These are phyloP conservation scores for Microctenopoma stevenorrisi DNA, from an alignment of 2,797 vertebrate species.

Conservation along the genomic window DNA sequence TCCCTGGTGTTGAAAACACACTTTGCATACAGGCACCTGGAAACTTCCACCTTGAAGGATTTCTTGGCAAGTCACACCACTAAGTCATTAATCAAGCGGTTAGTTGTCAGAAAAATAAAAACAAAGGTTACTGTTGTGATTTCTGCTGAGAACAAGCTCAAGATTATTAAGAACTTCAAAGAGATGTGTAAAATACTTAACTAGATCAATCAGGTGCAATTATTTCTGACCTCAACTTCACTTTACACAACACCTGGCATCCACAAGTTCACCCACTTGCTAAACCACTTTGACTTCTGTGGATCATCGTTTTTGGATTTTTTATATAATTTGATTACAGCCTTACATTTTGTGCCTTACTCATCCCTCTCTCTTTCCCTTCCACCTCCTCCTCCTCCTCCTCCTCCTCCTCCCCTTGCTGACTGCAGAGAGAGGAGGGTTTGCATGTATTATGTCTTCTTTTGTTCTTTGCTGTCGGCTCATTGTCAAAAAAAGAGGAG, in stretches of 20 bases:
- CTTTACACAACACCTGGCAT: background rate
- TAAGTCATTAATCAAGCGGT: too few species aligned
- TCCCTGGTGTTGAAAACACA: too few species aligned
- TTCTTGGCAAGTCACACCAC: too few species aligned
- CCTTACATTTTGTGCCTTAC: slow-evolving; percentile 43
- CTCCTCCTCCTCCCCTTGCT: slow-evolving; percentile 50
- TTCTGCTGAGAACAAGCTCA: background rate
- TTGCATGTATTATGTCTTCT: slow-evolving; percentile 71
- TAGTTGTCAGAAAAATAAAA: background rate
- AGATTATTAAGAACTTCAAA: background rate
- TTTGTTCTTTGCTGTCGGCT: slow-evolving; percentile 70
- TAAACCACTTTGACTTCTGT: background rate
- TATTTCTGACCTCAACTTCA: background rate
- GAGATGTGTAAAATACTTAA: background rate
- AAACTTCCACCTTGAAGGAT: too few species aligned
- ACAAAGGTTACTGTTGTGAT: background rate
- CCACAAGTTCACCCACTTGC: background rate
- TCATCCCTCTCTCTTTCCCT: slow-evolving; percentile 48
- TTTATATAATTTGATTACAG: slow-evolving; percentile 43
- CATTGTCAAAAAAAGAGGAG: slow-evolving; percentile 41
- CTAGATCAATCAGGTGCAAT: too few species aligned
- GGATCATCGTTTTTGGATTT: slow-evolving; percentile 14
- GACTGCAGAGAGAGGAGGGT: slow-evolving; percentile 63
- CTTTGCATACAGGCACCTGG: too few species aligned
- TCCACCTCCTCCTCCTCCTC: slow-evolving; percentile 37